phyloP scores from a whole-genome alignment of 2,888 invertebrate species.

The Fissipunctia ypsillon region DNA sequence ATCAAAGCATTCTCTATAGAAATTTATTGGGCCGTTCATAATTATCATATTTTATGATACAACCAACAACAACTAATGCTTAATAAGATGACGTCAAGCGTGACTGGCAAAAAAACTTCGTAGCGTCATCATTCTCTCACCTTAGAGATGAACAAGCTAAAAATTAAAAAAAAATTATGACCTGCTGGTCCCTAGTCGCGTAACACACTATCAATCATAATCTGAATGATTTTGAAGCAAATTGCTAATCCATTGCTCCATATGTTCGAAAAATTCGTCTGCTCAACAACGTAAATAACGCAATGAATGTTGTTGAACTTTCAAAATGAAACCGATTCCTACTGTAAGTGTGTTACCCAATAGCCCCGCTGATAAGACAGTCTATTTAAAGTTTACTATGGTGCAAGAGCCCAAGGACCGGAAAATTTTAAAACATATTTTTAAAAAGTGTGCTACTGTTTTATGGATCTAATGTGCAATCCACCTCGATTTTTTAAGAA shows the following conservation, averaged over 20 bases:
- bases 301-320: too few species aligned
- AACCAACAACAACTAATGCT: slow-evolving; percentile 3
- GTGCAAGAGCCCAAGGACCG: not conserved
- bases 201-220: too few species aligned
- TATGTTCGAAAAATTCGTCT: too few species aligned
- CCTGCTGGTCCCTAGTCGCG: too few species aligned
- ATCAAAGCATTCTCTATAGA: too few species aligned
- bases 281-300: too few species aligned
- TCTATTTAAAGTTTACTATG: slow-evolving; percentile 16
- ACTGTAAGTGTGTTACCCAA: too few species aligned
- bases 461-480: slow-evolving; percentile 15
- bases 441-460: not conserved
- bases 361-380: too few species aligned
- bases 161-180: slow-evolving; percentile 17
- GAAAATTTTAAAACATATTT: not conserved
- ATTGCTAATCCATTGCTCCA: too few species aligned
- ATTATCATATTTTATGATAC: slow-evolving; percentile 29
- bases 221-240: too few species aligned
- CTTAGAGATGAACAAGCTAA: slow-evolving; percentile 27
- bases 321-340: too few species aligned
- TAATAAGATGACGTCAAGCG: slow-evolving; percentile 55
- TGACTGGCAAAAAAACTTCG: slow-evolving; percentile 27
- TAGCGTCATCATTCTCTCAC: slow-evolving; percentile 35
- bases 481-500: not conserved
- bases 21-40: not conserved